Conservation (phyloP, 2,797 vertebrate species). For the Momotus momota region DNA sequence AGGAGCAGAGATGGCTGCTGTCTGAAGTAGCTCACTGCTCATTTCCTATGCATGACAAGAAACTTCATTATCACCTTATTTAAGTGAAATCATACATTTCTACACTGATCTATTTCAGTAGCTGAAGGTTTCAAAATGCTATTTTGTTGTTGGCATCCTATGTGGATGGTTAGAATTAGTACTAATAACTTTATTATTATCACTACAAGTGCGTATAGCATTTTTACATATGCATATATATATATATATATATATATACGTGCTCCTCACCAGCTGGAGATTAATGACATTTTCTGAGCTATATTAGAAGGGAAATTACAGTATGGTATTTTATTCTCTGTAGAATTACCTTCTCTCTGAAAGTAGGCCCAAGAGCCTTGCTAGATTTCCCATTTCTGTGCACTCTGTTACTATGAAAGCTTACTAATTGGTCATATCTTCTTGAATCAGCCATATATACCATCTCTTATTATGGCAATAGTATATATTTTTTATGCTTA, state of each 20-base stretch:
- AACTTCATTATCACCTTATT: conserved; percentile 27
- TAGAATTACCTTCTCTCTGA: not conserved
- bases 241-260: too few species aligned
- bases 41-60: not conserved
- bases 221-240: not conserved
- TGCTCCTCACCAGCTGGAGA: not conserved
- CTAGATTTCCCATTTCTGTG: not conserved
- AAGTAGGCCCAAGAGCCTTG: not conserved
- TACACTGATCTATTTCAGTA: not conserved
- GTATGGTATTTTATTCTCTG: not conserved
- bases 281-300: not conserved
- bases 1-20: not conserved
- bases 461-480: not conserved
- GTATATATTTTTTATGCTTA: not conserved
- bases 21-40: not conserved
- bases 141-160: not conserved
- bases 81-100: conserved; percentile 16
- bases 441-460: not conserved
- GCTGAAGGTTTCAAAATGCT: not conserved
- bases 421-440: conserved; percentile 34
- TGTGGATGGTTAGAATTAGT: not conserved
- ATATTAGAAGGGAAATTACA: not conserved
- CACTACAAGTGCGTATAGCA: not conserved
- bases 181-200: not conserved
- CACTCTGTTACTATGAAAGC: not conserved